Evolutionary conservation across 35 echinoderm and acorn worm genomes (phyloP).

Genomic region (Amphiura filiformis): DNA sequence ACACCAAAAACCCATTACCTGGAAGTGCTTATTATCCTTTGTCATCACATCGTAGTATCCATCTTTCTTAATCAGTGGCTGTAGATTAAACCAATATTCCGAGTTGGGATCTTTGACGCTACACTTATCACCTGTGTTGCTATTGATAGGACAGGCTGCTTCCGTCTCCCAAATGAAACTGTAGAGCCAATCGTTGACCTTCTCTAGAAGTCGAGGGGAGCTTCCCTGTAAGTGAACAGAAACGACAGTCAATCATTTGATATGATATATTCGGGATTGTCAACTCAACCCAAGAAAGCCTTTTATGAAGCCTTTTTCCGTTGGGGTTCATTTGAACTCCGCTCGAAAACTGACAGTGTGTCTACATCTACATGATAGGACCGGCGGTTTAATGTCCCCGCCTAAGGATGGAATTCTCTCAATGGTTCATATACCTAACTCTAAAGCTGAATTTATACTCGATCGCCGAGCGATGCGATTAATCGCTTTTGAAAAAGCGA

Average conservation of each 20-base stretch:
- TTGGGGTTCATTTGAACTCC: too few relatives aligned
- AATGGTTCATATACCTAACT: too few relatives aligned
- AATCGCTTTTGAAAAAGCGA: too few relatives aligned
- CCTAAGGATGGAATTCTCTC: too few relatives aligned
- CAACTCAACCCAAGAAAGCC: neutral
- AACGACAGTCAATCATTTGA: too few relatives aligned
- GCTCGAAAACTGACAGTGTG: too few relatives aligned
- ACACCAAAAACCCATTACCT: conserved; percentile 34
- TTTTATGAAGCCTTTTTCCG: too few relatives aligned
- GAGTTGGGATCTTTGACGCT: conserved; percentile 81
- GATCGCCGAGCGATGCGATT: too few relatives aligned
- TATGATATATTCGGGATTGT: neutral
- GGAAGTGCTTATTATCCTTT: neutral
- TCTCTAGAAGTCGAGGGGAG: conserved; percentile 72
- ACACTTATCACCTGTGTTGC: conserved; percentile 48
- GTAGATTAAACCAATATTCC: conserved; percentile 82
- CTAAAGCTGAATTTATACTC: too few relatives aligned
- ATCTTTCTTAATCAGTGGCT: conserved; percentile 43
- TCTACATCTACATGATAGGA: too few relatives aligned
- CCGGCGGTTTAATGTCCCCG: too few relatives aligned
- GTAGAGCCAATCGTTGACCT: conserved; percentile 62
- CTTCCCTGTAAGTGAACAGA: conserved; percentile 51
- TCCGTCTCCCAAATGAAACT: conserved; percentile 95
- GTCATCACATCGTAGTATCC: conserved; percentile 41
- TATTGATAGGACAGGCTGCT: conserved; percentile 83